Conservation (phyloP, 2,888 invertebrate species). For the Iselma pallidipennis region DNA sequence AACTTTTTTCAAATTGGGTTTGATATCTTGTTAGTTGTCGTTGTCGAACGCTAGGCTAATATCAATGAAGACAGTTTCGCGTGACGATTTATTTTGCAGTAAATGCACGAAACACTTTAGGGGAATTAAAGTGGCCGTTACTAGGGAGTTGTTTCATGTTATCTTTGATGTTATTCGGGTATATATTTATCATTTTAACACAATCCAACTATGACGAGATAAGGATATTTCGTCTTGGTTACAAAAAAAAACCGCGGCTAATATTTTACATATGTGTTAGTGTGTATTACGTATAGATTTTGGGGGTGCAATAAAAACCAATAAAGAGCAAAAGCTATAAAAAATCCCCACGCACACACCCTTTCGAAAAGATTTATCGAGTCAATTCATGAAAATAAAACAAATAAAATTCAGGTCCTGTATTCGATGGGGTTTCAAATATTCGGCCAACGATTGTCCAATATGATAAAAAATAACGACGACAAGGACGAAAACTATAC, state of each 20-base stretch:
- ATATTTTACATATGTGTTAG: too few species aligned
- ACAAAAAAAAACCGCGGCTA: too few species aligned
- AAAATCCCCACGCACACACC: slow-evolving; percentile 3
- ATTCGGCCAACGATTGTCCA: too few species aligned
- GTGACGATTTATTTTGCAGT: neutral
- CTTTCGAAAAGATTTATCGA: slow-evolving; percentile 22
- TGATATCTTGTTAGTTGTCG: neutral
- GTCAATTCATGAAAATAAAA: slow-evolving; percentile 22
- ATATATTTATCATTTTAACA: neutral
- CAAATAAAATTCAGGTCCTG: slow-evolving; percentile 21
- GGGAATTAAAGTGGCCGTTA: neutral
- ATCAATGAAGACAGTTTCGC: neutral
- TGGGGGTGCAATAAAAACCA: slow-evolving; percentile 18
- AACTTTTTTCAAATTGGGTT: too few species aligned
- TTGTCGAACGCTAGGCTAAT: neutral
- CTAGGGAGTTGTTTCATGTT: neutral
- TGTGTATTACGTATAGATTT: neutral
- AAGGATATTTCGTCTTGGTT: too few species aligned
- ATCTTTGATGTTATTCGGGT: neutral
- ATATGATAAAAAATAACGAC: slow-evolving; percentile 6
- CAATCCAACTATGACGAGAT: neutral
- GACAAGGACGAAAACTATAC: neutral
- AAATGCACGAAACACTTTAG: neutral
- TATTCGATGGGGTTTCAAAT: slow-evolving; percentile 14
- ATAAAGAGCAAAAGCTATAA: slow-evolving; percentile 20